These are phyloP conservation scores for human (Homo sapiens) DNA, from an alignment of 2,113 vertebrate species.

Conservation along the genomic window DNA sequence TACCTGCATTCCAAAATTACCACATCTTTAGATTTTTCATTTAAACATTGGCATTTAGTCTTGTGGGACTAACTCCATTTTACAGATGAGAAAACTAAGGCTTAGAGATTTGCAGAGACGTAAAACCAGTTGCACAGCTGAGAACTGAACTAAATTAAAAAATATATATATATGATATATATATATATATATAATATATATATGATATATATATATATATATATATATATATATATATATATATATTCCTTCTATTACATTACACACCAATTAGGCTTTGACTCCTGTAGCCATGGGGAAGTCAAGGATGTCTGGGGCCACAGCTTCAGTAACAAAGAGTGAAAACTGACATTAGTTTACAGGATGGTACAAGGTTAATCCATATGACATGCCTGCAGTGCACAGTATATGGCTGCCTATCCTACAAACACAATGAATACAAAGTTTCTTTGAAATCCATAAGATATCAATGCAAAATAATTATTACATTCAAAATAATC, in stretches of 20 bases:
- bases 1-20: background rate
- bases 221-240: too few relatives aligned
- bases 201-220: too few relatives aligned
- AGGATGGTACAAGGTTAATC: background rate
- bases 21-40: background rate
- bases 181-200: too few relatives aligned
- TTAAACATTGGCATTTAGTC: background rate
- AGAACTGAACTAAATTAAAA: background rate
- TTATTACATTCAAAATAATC: conserved; percentile 28
- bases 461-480: background rate
- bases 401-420: background rate
- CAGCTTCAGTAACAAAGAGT: background rate
- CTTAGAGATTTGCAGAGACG: background rate
- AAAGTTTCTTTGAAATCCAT: background rate
- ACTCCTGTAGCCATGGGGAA: background rate
- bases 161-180: too few relatives aligned
- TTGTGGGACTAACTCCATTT: background rate
- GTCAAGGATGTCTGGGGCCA: background rate
- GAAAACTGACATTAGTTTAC: background rate
- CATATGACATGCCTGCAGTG: background rate
- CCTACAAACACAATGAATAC: background rate
- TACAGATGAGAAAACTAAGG: background rate
- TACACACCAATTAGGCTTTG: background rate
- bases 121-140: background rate
- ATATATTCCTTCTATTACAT: background rate